Conservation (phyloP, 1,140 invertebrate genomes). For the Potamilus streckersoni region DNA sequence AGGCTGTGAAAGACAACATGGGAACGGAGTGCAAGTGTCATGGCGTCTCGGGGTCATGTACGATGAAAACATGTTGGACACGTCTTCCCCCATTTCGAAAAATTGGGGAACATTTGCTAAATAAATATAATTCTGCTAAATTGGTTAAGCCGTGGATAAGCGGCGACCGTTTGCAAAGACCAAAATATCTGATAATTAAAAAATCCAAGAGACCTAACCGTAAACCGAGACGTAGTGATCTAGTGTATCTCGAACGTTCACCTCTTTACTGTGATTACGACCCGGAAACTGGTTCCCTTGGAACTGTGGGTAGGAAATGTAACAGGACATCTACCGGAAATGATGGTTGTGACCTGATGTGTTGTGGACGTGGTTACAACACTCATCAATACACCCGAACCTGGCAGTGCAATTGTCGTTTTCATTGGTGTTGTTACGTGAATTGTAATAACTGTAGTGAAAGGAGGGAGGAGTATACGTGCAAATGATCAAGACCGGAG, state of each 20-base stretch:
- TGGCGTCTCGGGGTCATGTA: conserved; percentile 95
- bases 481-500: conserved; percentile 51
- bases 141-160: conserved; percentile 73
- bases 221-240: conserved; percentile 73
- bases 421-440: conserved; percentile 71
- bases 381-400: conserved; percentile 66
- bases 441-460: conserved; percentile 68
- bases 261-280: conserved; percentile 95
- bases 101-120: conserved; percentile 84
- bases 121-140: conserved; percentile 84
- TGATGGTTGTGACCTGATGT: conserved; percentile 71
- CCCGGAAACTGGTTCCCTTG: conserved; percentile 65
- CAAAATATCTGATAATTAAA: conserved; percentile 71
- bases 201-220: conserved; percentile 73
- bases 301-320: conserved; percentile 68
- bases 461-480: conserved; percentile 66
- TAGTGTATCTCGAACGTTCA: conserved; percentile 89
- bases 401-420: conserved; percentile 71
- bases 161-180: conserved; percentile 41
- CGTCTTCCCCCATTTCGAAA: conserved; percentile 86
- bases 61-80: conserved; percentile 95
- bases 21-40: conserved; percentile 87
- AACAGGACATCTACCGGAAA: conserved; percentile 65
- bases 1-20: conserved; percentile 66
- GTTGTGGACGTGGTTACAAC: conserved; percentile 72